These are phyloP conservation scores for Psylliodes chrysocephalus DNA, from an alignment of 2,888 invertebrate species.

Conservation along the genomic window DNA sequence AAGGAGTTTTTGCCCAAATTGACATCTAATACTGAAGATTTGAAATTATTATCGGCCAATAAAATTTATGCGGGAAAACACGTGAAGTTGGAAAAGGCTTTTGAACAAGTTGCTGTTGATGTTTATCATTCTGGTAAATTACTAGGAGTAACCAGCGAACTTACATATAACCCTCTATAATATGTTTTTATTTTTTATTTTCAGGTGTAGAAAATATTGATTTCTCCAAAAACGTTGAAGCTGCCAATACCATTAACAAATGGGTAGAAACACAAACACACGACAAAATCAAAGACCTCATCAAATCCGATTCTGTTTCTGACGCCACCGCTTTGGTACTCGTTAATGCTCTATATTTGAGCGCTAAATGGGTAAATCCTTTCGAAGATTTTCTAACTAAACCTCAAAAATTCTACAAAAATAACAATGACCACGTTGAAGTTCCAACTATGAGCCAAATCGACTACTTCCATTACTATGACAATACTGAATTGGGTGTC, in stretches of 20 bases:
- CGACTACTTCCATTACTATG: slow-evolving; percentile 52
- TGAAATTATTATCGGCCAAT: slow-evolving; percentile 54
- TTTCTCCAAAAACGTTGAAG: slow-evolving; percentile 44
- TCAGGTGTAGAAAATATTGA: slow-evolving; percentile 67
- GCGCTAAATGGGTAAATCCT: slow-evolving; percentile 52
- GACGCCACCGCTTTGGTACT: slow-evolving; percentile 52
- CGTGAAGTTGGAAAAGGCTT: slow-evolving; percentile 67
- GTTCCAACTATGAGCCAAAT: slow-evolving; percentile 54
- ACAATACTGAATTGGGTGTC: slow-evolving; percentile 50
- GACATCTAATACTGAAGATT: slow-evolving; percentile 37
- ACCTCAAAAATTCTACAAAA: slow-evolving; percentile 50
- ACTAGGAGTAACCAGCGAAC: no score
- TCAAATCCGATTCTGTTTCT: slow-evolving; percentile 46
- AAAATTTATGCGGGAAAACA: slow-evolving; percentile 72
- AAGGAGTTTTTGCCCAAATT: slow-evolving; percentile 45
- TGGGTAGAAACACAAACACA: slow-evolving; percentile 60
- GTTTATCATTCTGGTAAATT: slow-evolving; percentile 65
- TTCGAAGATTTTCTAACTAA: slow-evolving; percentile 47
- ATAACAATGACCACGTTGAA: slow-evolving; percentile 42
- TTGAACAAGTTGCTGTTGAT: slow-evolving; percentile 68
- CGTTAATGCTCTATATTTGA: slow-evolving; percentile 59
- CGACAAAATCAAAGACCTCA: slow-evolving; percentile 56
- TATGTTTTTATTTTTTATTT: no score
- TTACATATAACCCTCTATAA: no score
- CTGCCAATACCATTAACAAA: slow-evolving; percentile 55